These are phyloP conservation scores for Epinotia bilunana DNA, from an alignment of 2,888 invertebrate species.

Conservation along the genomic window DNA sequence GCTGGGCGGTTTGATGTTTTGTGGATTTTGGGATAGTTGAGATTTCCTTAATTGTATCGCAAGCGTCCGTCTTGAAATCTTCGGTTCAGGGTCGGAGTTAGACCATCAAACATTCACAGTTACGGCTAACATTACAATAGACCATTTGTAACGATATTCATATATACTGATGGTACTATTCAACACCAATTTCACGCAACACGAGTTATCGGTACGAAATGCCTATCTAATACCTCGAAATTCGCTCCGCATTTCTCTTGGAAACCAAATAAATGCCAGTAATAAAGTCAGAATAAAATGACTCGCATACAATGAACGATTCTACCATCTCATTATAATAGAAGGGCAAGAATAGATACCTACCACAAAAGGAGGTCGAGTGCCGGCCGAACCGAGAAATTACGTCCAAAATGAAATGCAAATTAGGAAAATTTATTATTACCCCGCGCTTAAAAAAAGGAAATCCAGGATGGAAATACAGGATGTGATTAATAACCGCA, in stretches of 20 bases:
- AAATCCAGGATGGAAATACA: constrained; percentile 61
- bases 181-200: constrained; percentile 1
- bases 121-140: too few relatives aligned
- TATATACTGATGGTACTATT: not conserved
- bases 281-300: constrained; percentile 39
- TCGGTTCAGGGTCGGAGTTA: not conserved
- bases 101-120: not conserved
- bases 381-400: constrained; percentile 63
- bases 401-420: constrained; percentile 75
- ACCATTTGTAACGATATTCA: too few relatives aligned
- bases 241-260: constrained; percentile 21
- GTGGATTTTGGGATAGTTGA: constrained; percentile 1
- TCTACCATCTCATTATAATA: constrained; percentile 42
- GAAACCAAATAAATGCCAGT: constrained; percentile 39
- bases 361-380: constrained; percentile 45
- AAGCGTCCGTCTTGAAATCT: not conserved
- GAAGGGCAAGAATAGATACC: constrained; percentile 43
- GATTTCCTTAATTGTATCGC: not conserved
- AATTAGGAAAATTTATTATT: constrained; percentile 80
- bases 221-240: constrained; percentile 1
- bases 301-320: constrained; percentile 42
- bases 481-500: constrained; percentile 73
- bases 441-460: constrained; percentile 70
- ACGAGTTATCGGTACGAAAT: constrained; percentile 5
- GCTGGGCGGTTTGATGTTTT: constrained; percentile 15